Percentiles rank a stretch among this genome's conserved stretches.
These are phyloP conservation scores for Incurvaria masculella DNA, from an alignment of 2,888 invertebrate genomes.

Conservation along the genomic window DNA sequence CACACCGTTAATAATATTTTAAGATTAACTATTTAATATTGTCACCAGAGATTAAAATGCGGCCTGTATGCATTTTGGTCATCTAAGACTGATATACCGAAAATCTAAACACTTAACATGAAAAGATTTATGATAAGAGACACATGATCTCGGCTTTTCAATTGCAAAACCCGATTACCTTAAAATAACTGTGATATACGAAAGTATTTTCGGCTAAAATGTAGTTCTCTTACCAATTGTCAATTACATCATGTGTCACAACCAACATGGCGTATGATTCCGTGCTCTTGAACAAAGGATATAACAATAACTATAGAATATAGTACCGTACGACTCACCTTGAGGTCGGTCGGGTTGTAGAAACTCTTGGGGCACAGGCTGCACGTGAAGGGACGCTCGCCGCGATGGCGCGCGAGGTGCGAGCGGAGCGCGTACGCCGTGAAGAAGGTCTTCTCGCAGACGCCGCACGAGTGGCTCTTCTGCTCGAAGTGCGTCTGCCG, in stretches of 20 bases:
- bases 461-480: constrained; percentile 46
- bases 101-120: no score
- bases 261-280: neutral
- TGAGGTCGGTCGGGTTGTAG: constrained; percentile 56
- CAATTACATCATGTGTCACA: no score
- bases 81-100: no score
- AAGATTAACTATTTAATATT: no score
- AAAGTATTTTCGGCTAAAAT: no score
- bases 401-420: constrained; percentile 49
- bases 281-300: neutral
- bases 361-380: constrained; percentile 56
- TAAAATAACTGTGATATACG: no score
- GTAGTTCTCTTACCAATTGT: neutral
- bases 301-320: neutral
- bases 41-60: no score
- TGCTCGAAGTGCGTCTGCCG: constrained; percentile 61
- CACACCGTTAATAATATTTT: no score
- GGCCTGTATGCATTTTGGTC: no score
- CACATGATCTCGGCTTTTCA: no score
- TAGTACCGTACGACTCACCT: constrained; percentile 29
- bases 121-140: no score
- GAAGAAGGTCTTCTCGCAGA: constrained; percentile 50
- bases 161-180: no score
- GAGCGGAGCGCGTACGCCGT: constrained; percentile 49
- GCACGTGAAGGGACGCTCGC: constrained; percentile 53